phyloP scores from a whole-genome alignment of 2,113 vertebrate species.

The Salvator merianae region DNA sequence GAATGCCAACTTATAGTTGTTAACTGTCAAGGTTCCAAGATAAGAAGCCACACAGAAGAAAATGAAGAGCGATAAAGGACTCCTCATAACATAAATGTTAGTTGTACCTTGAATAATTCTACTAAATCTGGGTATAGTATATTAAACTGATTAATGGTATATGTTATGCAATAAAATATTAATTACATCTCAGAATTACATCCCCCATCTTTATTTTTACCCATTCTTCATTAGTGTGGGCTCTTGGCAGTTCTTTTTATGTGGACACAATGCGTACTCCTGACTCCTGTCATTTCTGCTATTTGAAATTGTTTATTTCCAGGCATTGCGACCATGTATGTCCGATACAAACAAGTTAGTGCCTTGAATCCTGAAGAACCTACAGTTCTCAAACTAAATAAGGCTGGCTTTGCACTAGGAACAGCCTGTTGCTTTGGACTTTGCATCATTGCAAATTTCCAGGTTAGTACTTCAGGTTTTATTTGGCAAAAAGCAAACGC shows the following conservation, averaged over 20 bases:
- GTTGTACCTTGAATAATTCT: not conserved
- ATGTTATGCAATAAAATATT: not conserved
- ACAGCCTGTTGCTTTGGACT: conserved; percentile 87
- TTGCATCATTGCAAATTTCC: conserved; percentile 90
- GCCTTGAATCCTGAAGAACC: conserved; percentile 73
- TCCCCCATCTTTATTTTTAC: not conserved
- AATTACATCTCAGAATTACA: not conserved
- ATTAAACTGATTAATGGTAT: not conserved
- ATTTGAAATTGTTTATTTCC: conserved; percentile 35
- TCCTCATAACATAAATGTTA: not conserved
- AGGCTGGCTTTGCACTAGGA: conserved; percentile 79
- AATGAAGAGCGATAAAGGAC: not conserved
- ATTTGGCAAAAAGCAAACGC: not conserved
- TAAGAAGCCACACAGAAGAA: not conserved
- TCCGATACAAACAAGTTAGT: conserved; percentile 89
- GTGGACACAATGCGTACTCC: not conserved
- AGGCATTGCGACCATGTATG: conserved; percentile 88
- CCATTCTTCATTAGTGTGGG: not conserved
- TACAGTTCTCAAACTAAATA: conserved; percentile 75
- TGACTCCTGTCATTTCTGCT: conserved; percentile 2
- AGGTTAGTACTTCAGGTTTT: conserved; percentile 74
- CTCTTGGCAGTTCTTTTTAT: not conserved
- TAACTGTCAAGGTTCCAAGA: too few relatives aligned
- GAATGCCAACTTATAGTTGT: too few relatives aligned
- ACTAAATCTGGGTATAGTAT: not conserved